A percentile compares a stretch with the other conserved stretches of the same genome.
Conservation (phyloP, 2,797 vertebrate genomes). For the Microhierax caerulescens region DNA sequence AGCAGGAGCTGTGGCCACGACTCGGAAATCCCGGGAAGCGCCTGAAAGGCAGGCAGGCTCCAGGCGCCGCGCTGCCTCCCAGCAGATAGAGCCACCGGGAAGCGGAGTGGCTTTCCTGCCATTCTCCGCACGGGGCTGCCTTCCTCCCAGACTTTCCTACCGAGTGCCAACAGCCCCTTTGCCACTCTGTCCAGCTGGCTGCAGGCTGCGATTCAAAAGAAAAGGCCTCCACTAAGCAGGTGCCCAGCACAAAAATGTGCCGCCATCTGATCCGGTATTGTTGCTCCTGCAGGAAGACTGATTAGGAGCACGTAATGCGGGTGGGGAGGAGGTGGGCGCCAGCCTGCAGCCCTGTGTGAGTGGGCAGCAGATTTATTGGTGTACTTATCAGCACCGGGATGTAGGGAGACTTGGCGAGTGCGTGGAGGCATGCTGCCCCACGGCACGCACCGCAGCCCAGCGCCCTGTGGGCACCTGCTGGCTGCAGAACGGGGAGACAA, state of each 20-base stretch:
- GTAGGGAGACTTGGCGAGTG: neutral
- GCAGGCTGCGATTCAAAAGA: slow-evolving; percentile 37
- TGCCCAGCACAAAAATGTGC: neutral
- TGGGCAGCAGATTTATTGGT: neutral
- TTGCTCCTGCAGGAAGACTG: slow-evolving; percentile 75
- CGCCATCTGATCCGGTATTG: neutral
- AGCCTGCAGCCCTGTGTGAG: slow-evolving; percentile 3
- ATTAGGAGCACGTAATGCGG: slow-evolving; percentile 47
- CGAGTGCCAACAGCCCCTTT: slow-evolving; percentile 37
- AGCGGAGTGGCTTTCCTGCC: slow-evolving; percentile 87
- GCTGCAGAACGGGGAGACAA: neutral
- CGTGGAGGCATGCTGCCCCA: neutral
- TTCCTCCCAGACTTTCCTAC: slow-evolving; percentile 78
- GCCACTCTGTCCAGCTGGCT: slow-evolving; percentile 31
- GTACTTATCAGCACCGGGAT: neutral
- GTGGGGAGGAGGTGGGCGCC: slow-evolving; percentile 18
- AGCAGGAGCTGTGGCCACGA: slow-evolving; percentile 72
- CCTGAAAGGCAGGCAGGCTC: slow-evolving; percentile 81
- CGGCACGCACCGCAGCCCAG: neutral
- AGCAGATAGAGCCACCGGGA: slow-evolving; percentile 78
- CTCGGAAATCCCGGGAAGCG: slow-evolving; percentile 87
- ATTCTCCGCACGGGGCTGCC: slow-evolving; percentile 81
- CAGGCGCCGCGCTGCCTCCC: slow-evolving; percentile 78
- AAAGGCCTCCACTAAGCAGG: slow-evolving; percentile 25
- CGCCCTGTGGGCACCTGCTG: neutral